These are phyloP conservation scores for Plumapathes pennacea DNA, from an alignment of 92 coral and sea anemone genomes.

Conservation along the genomic window DNA sequence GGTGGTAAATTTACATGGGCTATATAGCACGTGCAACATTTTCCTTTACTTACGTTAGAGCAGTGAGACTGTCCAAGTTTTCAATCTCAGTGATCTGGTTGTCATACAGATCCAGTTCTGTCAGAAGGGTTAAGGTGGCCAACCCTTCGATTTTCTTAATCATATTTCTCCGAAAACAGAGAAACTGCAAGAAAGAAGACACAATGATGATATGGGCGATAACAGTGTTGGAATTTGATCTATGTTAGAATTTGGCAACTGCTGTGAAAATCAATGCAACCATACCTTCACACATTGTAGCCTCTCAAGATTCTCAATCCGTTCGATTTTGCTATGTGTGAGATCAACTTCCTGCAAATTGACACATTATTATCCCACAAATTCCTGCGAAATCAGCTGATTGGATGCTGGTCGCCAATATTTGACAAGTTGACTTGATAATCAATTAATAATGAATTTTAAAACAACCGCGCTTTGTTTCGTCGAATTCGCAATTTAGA, in stretches of 20 bases:
- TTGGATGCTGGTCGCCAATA: too few species aligned
- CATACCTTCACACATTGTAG: slow-evolving; percentile 74
- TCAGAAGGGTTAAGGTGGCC: slow-evolving; percentile 63
- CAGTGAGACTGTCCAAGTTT: slow-evolving; percentile 61
- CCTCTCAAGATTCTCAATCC: slow-evolving; percentile 84
- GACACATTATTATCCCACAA: too few species aligned
- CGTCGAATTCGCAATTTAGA: too few species aligned
- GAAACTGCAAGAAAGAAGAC: slow-evolving; percentile 39
- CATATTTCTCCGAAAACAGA: slow-evolving; percentile 77
- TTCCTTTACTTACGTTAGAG: slow-evolving; percentile 86
- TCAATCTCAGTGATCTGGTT: slow-evolving; percentile 80
- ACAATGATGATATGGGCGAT: background rate
- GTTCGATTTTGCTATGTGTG: slow-evolving; percentile 83
- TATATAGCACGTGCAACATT: background rate
- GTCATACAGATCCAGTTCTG: slow-evolving; percentile 93
- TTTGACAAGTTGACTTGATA: too few species aligned
- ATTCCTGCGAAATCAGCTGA: too few species aligned
- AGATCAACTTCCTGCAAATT: slow-evolving; percentile 82
- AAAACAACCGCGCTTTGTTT: too few species aligned
- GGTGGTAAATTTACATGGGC: background rate
- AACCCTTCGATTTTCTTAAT: slow-evolving; percentile 83
- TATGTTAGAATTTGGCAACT: background rate
- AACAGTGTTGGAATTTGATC: too few species aligned
- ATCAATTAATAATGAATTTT: too few species aligned
- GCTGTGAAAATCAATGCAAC: background rate